Evolutionary conservation across 2,888 invertebrate genomes (phyloP).

Genomic region (Dryocosmus kuriphilus): DNA sequence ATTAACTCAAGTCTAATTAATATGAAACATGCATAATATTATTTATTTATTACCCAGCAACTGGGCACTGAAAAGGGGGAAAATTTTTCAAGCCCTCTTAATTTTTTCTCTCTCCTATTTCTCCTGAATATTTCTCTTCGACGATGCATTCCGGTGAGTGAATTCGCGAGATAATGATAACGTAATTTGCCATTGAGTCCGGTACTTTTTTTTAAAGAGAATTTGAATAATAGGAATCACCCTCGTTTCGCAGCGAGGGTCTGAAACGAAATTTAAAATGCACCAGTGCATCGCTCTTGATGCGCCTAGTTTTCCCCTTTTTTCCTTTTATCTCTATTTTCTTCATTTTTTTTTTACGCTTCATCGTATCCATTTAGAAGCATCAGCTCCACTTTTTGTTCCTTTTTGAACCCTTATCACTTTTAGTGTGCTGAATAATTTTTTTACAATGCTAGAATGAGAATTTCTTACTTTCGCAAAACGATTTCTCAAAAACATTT

Average conservation of each 20-base stretch:
- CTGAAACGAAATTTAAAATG: conserved; percentile 50
- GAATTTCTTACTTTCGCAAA: neutral
- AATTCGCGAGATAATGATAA: conserved; percentile 39
- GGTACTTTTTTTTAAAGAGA: conserved; percentile 38
- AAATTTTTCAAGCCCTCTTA: neutral
- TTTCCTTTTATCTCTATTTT: conserved; percentile 8
- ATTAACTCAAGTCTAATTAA: conserved; percentile 15
- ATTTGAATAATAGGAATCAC: conserved; percentile 40
- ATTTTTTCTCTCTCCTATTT: neutral
- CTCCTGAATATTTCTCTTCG: conserved; percentile 35
- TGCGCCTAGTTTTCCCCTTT: conserved; percentile 22
- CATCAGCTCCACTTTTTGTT: conserved; percentile 35
- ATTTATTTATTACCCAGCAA: conserved; percentile 14
- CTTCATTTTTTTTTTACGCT: conserved; percentile 14
- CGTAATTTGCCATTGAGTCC: conserved; percentile 41
- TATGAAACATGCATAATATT: conserved; percentile 25
- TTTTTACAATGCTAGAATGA: conserved; percentile 1
- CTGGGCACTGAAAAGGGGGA: neutral
- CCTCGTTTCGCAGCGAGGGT: conserved; percentile 28
- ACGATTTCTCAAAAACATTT: neutral
- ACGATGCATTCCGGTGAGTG: conserved; percentile 33
- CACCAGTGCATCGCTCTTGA: conserved; percentile 36
- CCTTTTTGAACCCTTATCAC: conserved; percentile 45
- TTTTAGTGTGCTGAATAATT: conserved; percentile 41
- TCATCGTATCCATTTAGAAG: conserved; percentile 50